Percentiles rank a stretch among this genome's conserved stretches.
Conservation (phyloP, 2,888 invertebrate genomes). For the Cristatella mucedo region DNA sequence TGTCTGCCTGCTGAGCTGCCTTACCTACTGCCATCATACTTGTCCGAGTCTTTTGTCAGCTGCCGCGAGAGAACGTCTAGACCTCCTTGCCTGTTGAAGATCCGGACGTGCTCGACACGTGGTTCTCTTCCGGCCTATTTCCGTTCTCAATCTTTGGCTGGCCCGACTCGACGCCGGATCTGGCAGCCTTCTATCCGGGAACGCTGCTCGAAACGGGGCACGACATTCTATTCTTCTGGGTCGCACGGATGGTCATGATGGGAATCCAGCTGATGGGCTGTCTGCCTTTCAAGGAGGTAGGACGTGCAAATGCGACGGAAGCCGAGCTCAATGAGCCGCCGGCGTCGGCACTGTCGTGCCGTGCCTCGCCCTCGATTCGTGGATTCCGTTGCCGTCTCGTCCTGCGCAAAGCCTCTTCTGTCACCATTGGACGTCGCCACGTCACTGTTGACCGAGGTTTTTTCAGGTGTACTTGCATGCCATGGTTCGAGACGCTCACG, state of each 20-base stretch:
- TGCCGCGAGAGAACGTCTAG: too few relatives aligned
- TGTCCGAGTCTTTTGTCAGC: too few relatives aligned
- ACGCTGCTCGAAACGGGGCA: constrained; percentile 86
- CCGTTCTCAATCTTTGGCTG: constrained; percentile 93
- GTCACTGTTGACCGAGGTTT: too few relatives aligned
- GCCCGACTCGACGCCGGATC: constrained; percentile 59
- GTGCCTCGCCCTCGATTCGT: too few relatives aligned
- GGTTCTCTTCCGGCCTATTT: constrained; percentile 93
- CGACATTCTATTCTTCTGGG: constrained; percentile 97
- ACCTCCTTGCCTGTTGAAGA: constrained; percentile 43
- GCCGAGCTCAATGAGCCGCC: too few relatives aligned
- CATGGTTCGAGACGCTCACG: constrained; percentile 91
- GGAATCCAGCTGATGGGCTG: constrained; percentile 72
- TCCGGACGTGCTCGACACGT: constrained; percentile 93
- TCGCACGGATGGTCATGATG: constrained; percentile 96
- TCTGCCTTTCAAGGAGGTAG: constrained; percentile 64
- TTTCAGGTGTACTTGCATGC: constrained; percentile 75
- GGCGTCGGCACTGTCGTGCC: too few relatives aligned
- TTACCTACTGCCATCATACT: too few relatives aligned
- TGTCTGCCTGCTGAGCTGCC: too few relatives aligned
- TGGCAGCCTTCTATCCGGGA: constrained; percentile 75
- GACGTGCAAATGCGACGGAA: too few relatives aligned
- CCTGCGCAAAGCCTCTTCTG: too few relatives aligned
- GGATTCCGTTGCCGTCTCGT: too few relatives aligned
- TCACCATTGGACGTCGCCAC: too few relatives aligned